Conservation (phyloP, 2,113 vertebrate genomes). For the Actenoides lindsayi region DNA sequence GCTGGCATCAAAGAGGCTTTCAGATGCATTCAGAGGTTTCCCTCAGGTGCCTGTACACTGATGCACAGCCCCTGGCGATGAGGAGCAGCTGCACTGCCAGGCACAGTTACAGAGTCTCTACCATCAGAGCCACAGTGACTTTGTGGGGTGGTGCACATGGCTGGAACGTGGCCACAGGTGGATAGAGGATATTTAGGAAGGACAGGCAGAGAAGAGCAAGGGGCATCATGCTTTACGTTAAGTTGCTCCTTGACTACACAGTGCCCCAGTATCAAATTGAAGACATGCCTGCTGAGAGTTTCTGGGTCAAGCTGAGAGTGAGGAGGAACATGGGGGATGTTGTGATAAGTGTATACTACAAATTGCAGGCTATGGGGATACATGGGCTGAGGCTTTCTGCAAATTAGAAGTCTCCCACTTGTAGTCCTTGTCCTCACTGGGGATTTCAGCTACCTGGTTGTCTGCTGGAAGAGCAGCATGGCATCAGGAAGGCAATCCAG, state of each 20-base stretch:
- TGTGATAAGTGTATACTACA: background rate
- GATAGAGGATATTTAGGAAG: background rate
- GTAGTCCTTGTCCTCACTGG: background rate
- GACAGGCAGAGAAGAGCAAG: background rate
- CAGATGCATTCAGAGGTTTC: background rate
- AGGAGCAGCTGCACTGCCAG: background rate
- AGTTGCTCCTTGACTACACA: background rate
- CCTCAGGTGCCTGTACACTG: background rate
- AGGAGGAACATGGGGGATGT: background rate
- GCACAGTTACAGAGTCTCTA: background rate
- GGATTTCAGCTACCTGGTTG: background rate
- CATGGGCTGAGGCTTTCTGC: background rate
- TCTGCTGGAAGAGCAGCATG: background rate
- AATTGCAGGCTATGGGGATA: background rate
- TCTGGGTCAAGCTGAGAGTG: background rate
- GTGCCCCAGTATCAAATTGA: background rate
- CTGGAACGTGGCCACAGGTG: background rate
- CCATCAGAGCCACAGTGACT: background rate
- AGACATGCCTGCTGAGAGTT: background rate
- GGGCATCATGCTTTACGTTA: background rate
- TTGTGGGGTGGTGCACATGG: background rate
- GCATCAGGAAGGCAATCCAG: background rate
- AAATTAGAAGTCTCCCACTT: background rate
- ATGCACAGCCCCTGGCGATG: background rate
- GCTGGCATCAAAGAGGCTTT: background rate